Percentiles rank a stretch among this genome's conserved stretches.
Conservation (phyloP, 2,888 invertebrate species). For the Abrostola tripartita region DNA sequence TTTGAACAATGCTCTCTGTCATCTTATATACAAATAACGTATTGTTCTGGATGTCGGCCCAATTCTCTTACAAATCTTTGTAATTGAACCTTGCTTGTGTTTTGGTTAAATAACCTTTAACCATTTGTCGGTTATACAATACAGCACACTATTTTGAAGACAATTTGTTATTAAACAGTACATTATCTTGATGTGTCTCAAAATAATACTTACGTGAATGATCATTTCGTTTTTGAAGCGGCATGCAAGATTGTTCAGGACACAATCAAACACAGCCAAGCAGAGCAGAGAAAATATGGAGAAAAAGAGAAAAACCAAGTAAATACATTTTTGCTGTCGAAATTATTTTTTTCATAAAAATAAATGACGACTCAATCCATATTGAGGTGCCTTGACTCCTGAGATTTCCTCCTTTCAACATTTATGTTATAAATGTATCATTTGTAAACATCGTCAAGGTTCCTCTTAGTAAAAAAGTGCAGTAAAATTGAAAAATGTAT, state of each 20-base stretch:
- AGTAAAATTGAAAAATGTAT: conserved; percentile 82
- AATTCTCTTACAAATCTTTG: conserved; percentile 41
- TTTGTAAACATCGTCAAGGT: conserved; percentile 74
- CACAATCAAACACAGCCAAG: conserved; percentile 95
- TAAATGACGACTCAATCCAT: conserved; percentile 85
- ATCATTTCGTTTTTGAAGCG: conserved; percentile 92
- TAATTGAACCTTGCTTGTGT: conserved; percentile 46
- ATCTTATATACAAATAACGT: conserved; percentile 53
- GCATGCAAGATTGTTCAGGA: conserved; percentile 93
- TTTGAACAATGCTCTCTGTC: conserved; percentile 59
- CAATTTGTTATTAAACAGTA: conserved; percentile 53
- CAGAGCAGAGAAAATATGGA: conserved; percentile 94
- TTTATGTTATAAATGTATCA: conserved; percentile 44
- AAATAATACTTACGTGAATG: conserved; percentile 93
- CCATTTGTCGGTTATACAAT: conserved; percentile 46
- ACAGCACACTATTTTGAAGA: conserved; percentile 56
- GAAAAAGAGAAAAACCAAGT: conserved; percentile 93
- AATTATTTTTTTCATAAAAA: conserved; percentile 86
- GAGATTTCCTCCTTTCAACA: conserved; percentile 41
- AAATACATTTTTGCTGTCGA: conserved; percentile 90
- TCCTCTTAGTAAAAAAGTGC: conserved; percentile 84
- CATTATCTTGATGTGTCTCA: conserved; percentile 85
- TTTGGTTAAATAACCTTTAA: conserved; percentile 46
- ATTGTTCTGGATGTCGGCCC: conserved; percentile 40
- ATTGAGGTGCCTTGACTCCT: conserved; percentile 83